Evolutionary conservation across 2,797 vertebrate genomes (phyloP).

Genomic region (Enteromius argenteus): DNA sequence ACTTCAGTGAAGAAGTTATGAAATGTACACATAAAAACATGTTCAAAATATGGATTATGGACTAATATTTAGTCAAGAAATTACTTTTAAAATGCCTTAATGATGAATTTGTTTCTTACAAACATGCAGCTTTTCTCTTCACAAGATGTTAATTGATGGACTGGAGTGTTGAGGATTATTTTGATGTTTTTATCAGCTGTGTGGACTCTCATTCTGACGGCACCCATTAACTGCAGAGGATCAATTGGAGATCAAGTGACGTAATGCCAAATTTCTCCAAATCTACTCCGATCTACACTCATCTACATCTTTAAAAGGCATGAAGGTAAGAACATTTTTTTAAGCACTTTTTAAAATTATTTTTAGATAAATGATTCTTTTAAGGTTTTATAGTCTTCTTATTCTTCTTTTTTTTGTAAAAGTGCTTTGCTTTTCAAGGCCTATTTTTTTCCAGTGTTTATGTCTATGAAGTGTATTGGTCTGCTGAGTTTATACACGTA

Average conservation of each 20-base stretch:
- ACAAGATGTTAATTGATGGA: too few species aligned
- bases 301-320: background rate
- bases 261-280: background rate
- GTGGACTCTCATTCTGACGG: background rate
- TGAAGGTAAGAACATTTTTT: background rate
- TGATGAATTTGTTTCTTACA: too few species aligned
- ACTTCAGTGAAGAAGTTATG: background rate
- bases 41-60: background rate
- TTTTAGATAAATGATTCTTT: background rate
- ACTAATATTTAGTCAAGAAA: background rate
- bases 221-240: background rate
- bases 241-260: background rate
- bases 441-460: background rate
- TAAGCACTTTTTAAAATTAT: background rate
- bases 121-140: too few species aligned
- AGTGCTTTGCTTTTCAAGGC: background rate
- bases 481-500: slow-evolving; percentile 17
- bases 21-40: background rate
- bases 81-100: background rate
- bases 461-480: slow-evolving; percentile 1
- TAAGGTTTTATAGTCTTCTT: background rate
- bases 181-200: background rate
- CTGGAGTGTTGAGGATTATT: background rate
- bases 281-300: background rate
- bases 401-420: background rate